These are phyloP conservation scores for Nomada ruficornis DNA, from an alignment of 2,888 invertebrate genomes.

Conservation along the genomic window DNA sequence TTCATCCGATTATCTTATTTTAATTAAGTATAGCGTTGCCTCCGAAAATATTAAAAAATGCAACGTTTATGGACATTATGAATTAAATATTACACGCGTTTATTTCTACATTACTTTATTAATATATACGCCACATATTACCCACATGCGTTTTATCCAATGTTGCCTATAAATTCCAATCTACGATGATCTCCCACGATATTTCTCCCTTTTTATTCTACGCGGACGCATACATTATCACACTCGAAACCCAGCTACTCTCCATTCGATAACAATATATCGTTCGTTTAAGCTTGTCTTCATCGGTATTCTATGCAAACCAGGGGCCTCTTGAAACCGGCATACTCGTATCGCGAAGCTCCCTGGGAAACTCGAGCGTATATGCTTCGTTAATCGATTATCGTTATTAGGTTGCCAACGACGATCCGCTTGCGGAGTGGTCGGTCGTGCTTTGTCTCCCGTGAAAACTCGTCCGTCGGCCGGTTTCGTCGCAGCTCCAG, in stretches of 20 bases:
- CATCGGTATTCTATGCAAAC: slow-evolving; percentile 9
- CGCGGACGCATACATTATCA: background rate
- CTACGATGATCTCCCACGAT: too few species aligned
- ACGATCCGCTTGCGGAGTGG: slow-evolving; percentile 32
- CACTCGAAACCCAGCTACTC: background rate
- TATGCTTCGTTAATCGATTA: slow-evolving; percentile 70
- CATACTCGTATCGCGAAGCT: slow-evolving; percentile 23
- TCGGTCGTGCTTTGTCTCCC: slow-evolving; percentile 43
- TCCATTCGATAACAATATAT: background rate
- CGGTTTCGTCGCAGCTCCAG: background rate
- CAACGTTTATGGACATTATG: too few species aligned
- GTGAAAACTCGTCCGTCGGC: slow-evolving; percentile 9
- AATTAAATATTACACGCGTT: too few species aligned
- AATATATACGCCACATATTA: too few species aligned
- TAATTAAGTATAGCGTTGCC: too few species aligned
- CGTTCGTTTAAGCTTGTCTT: background rate
- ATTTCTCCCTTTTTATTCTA: background rate
- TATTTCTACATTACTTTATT: too few species aligned
- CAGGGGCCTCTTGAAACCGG: background rate
- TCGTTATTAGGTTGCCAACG: slow-evolving; percentile 65
- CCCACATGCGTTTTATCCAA: too few species aligned
- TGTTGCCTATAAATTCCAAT: too few species aligned
- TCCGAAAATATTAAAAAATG: too few species aligned
- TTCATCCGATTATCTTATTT: too few species aligned
- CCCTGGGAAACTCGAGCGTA: slow-evolving; percentile 20